Evolutionary conservation across 2,888 invertebrate species (phyloP).

Genomic region (Amorpha juglandis): DNA sequence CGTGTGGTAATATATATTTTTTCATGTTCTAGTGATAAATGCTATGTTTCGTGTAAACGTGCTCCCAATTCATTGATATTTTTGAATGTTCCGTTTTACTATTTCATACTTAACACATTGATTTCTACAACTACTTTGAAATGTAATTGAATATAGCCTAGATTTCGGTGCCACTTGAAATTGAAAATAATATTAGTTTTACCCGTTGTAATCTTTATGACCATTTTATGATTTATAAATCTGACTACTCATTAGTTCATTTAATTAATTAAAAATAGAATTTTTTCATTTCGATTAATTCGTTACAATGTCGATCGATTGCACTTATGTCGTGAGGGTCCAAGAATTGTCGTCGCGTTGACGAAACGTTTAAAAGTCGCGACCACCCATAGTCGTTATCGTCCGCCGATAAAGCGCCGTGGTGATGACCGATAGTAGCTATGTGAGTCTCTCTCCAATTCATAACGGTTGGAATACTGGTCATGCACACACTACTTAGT

Average conservation of each 20-base stretch:
- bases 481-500: too few species aligned
- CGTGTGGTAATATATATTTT: background rate
- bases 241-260: background rate
- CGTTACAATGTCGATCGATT: background rate
- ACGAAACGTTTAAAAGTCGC: slow-evolving; percentile 49
- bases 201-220: background rate
- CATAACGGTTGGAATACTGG: background rate
- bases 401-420: slow-evolving; percentile 46
- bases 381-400: slow-evolving; percentile 63
- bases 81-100: background rate
- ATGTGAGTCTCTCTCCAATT: slow-evolving; percentile 14
- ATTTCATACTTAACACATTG: background rate
- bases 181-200: background rate
- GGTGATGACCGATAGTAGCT: slow-evolving; percentile 50
- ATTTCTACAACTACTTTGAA: background rate
- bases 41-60: background rate
- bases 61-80: background rate
- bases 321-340: background rate
- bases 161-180: background rate
- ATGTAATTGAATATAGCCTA: background rate
- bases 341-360: slow-evolving; percentile 13
- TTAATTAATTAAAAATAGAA: background rate
- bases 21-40: background rate
- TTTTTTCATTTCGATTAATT: background rate
- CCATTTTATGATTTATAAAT: background rate